Base-by-base conservation (phyloP, 2,113 vertebrate species). In the Varanus komodoensis region DNA sequence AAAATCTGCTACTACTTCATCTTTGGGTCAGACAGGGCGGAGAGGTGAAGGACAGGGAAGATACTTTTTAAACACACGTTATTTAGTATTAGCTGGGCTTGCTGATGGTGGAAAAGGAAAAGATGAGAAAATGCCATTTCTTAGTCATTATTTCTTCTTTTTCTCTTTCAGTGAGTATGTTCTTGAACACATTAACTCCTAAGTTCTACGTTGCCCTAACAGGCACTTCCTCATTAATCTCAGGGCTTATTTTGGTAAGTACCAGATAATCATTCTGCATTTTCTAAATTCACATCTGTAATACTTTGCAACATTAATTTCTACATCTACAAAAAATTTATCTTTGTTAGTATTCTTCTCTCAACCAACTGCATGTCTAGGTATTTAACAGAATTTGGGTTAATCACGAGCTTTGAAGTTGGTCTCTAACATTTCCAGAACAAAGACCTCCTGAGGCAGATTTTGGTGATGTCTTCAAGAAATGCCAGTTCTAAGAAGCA, bases 121-220 rank as follows among this genome's bases (percentile, higher is more conserved):
- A 0, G 38, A 25, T 19, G 74, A 89, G 25, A 93, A 86, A 71
- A 92, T 50, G 25, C 95, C 92, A 93, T 95, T 93, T 92, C 93
- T 88, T 89, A 96, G 89, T 97, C 90, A 97, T 79, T 38, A 15
- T 88, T 94, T 93, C 74, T 23, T 96, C 50, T 93, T 92, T 95
- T 91, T 95, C 90, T 93, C 96, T 95, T 96, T 25, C 96, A 99
- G 99, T 99, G 98, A 99, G 99, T 97, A 99, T 99, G 99, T 99
- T 99, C 98, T 98, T 99, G 97, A 99, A 99, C 97, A 99, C 99
- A 8, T 96, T 99, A 96, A 99, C 99, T 17, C 99, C 99, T 96
- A 99, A 99, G 97, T 99, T 99, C 97, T 99, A 99, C 80, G 99
- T 99, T 96, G 99, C 99, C 94, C 96, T 99, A 96, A 99, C 99